phyloP scores from a whole-genome alignment of 2,888 invertebrate species.

The Caenorhabditis sp. region DNA sequence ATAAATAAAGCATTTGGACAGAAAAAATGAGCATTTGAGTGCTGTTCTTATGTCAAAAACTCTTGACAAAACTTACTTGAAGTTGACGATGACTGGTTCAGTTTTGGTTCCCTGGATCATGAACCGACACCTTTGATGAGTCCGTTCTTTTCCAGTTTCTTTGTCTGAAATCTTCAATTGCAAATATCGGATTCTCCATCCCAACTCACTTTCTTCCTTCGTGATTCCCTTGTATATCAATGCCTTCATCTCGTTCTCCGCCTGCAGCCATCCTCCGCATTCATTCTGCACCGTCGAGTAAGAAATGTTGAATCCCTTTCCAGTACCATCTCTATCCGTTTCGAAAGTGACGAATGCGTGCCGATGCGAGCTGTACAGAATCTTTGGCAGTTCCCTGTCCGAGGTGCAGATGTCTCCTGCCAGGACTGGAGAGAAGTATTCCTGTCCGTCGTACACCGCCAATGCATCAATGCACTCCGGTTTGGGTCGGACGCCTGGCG shows the following conservation, averaged over 20 bases:
- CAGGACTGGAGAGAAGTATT: slow-evolving; percentile 74
- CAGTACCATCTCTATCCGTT: slow-evolving; percentile 72
- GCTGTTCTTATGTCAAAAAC: neutral
- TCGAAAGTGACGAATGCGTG: slow-evolving; percentile 77
- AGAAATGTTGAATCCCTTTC: slow-evolving; percentile 74
- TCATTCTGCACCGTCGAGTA: slow-evolving; percentile 64
- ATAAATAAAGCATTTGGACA: neutral
- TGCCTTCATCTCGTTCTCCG: slow-evolving; percentile 44
- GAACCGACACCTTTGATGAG: slow-evolving; percentile 75
- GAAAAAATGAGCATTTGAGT: neutral
- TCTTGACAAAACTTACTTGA: slow-evolving; percentile 63
- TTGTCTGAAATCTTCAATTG: slow-evolving; percentile 34
- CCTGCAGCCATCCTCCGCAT: slow-evolving; percentile 74
- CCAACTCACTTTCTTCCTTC: slow-evolving; percentile 43
- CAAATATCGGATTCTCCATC: neutral
- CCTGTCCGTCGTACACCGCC: slow-evolving; percentile 79
- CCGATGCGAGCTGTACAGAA: slow-evolving; percentile 62
- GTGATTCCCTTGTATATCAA: slow-evolving; percentile 41
- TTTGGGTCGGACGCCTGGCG: slow-evolving; percentile 55
- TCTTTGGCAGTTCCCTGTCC: slow-evolving; percentile 13
- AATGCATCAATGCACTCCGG: slow-evolving; percentile 65
- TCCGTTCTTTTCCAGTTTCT: slow-evolving; percentile 25
- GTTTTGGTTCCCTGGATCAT: slow-evolving; percentile 72
- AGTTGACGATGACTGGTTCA: slow-evolving; percentile 70
- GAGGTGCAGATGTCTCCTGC: slow-evolving; percentile 67